Evolutionary conservation across 1,140 invertebrate species (phyloP).

Genomic region (Drosophila willistoni): DNA sequence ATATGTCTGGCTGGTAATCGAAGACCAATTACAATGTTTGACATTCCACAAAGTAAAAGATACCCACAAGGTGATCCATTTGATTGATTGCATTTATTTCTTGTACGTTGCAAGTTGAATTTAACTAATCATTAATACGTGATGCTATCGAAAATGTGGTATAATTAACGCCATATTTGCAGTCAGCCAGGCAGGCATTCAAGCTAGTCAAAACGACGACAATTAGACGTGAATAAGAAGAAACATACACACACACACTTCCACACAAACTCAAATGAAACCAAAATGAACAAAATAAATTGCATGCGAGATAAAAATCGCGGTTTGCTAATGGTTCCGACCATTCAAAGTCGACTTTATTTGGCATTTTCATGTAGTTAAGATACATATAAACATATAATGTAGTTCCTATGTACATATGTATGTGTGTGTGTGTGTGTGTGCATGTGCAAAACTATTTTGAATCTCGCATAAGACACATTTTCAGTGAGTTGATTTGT

Average conservation of each 20-base stretch:
- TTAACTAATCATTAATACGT: conserved; percentile 74
- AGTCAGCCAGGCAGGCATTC: conserved; percentile 4
- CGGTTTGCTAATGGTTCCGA: conserved; percentile 51
- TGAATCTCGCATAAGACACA: conserved; percentile 71
- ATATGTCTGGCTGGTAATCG: conserved; percentile 40
- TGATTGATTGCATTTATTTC: conserved; percentile 67
- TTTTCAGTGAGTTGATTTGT: conserved; percentile 69
- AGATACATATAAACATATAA: too few species aligned
- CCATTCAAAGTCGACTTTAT: conserved; percentile 49
- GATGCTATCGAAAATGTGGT: conserved; percentile 76
- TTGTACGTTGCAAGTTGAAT: conserved; percentile 25
- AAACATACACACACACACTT: conserved; percentile 41
- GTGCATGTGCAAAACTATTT: conserved; percentile 66
- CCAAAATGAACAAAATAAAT: conserved; percentile 59
- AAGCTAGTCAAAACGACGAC: conserved; percentile 44
- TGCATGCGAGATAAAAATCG: conserved; percentile 75
- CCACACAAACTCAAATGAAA: neutral
- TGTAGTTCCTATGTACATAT: neutral
- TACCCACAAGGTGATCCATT: conserved; percentile 52
- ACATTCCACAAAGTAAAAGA: conserved; percentile 66
- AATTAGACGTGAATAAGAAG: conserved; percentile 53
- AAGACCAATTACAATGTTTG: conserved; percentile 74
- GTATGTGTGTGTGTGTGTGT: neutral
- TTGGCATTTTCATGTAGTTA: conserved; percentile 60
- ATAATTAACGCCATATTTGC: conserved; percentile 81